Conservation (phyloP, 1,140 invertebrate species). For the Aradophagus sp. region DNA sequence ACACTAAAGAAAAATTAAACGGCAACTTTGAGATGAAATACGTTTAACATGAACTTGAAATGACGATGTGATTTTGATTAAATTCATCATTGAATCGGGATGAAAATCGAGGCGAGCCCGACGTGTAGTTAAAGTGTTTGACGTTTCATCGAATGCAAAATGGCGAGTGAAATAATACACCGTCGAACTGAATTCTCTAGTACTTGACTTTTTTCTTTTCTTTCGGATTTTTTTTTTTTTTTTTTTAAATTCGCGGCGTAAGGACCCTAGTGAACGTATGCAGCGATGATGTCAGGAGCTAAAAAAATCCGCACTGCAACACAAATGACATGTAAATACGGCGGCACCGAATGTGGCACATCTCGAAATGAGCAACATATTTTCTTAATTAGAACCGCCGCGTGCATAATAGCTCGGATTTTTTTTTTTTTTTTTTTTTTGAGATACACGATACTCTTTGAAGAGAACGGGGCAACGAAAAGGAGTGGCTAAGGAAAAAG, state of each 20-base stretch:
- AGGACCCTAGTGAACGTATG: conserved; percentile 31
- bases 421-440: conserved; percentile 33
- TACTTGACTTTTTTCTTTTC: no score
- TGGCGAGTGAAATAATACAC: conserved; percentile 11
- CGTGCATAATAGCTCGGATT: conserved; percentile 24
- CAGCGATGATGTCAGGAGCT: conserved; percentile 45
- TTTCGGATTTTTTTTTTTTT: background rate
- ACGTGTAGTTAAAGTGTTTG: no score
- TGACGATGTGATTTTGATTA: no score
- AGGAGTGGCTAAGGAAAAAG: conserved; percentile 30
- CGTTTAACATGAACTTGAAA: no score
- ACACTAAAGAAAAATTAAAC: no score
- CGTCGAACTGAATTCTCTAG: conserved; percentile 13
- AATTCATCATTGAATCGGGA: no score
- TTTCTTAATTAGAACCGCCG: conserved; percentile 40
- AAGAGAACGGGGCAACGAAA: conserved; percentile 2
- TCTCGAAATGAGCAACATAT: conserved; percentile 37
- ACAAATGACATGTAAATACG: conserved; percentile 40
- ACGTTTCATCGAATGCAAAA: background rate
- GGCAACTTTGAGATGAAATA: no score
- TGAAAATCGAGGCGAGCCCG: no score
- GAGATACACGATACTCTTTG: conserved; percentile 24
- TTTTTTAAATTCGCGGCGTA: conserved; percentile 1
- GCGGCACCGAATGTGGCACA: conserved; percentile 28
- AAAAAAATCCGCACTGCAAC: conserved; percentile 37